Evolutionary conservation across 2,888 invertebrate species (phyloP).

Genomic region (Yponomeuta evonymella): DNA sequence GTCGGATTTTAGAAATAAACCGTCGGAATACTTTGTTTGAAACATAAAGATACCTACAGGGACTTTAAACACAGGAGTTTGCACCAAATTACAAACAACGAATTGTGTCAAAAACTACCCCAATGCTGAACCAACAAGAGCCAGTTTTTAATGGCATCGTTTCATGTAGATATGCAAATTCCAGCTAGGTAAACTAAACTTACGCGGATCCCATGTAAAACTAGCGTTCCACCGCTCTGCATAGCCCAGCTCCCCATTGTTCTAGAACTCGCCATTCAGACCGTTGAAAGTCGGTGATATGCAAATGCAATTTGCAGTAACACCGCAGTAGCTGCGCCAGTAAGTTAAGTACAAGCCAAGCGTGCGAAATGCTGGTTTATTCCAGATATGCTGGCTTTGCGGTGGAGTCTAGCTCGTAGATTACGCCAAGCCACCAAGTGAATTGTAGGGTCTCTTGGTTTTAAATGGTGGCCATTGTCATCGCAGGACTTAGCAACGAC

Average conservation of each 20-base stretch:
- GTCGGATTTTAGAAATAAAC: neutral
- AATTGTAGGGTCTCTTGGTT: neutral
- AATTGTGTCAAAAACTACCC: neutral
- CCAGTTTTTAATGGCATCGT: neutral
- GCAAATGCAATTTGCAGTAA: conserved; percentile 70
- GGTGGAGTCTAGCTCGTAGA: conserved; percentile 10
- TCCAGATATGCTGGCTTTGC: conserved; percentile 10
- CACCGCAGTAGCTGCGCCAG: conserved; percentile 35
- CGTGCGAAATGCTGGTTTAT: conserved; percentile 20
- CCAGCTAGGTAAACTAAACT: neutral
- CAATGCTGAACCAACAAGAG: neutral
- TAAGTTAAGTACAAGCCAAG: conserved; percentile 30
- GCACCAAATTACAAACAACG: neutral
- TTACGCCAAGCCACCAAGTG: conserved; percentile 6
- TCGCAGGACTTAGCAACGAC: neutral
- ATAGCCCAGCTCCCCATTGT: conserved; percentile 10
- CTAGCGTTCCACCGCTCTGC: neutral
- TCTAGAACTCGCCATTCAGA: conserved; percentile 13
- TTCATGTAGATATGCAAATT: conserved; percentile 1
- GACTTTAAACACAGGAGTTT: neutral
- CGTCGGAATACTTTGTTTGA: neutral
- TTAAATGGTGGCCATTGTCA: conserved; percentile 5
- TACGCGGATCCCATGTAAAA: conserved; percentile 2
- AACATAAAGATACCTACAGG: neutral
- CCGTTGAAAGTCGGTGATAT: conserved; percentile 39